Base-by-base conservation (phyloP, 1,140 invertebrate genomes). In the Drosophila prosaltans region DNA sequence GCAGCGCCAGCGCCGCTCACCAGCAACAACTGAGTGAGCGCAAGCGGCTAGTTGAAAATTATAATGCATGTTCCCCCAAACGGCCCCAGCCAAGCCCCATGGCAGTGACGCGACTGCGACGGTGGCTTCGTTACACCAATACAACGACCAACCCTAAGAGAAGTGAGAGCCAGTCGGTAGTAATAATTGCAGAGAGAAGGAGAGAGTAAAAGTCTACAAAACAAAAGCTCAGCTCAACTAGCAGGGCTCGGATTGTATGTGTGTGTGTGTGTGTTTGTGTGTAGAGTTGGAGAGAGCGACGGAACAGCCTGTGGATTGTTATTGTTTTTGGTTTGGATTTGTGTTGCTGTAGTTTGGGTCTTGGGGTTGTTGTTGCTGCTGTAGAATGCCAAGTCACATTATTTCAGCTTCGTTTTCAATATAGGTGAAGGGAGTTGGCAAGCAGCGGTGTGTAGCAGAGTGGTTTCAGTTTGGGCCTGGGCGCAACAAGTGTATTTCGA, bases 401-500 rank as follows among this genome's bases (percentile, higher is more conserved):
- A 63, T 71, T 76, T 79, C 76, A 67, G 72, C 76, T 79, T 79
- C 73, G 76, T 79, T 79, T 79, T 79, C 76, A 76, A 76, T 79
- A 79, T 62, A 24, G 32, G 57, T 11, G 28, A 24, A 59, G 16
- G 32, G 32, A 36, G 36, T 6, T 39, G 57, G 45, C 41, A 57
- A 6, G 28, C 8, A 32, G 54, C 54, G 54, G 48, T 9, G 58
- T 36, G 0, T 36, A 36, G 32, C 32, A 39, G 43, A 32, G 66
- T 21, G 70, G 40, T 41, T 16, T 40, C 66, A 36, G 60, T 60
- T 64, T 24, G 58, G 48, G 69, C 70, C 67, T 78, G 84, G 78
- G 71, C 84, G 85, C 84, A 88, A 88, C 84, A 88, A 88, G 84
- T 88, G 85, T 84, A 88, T 88, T 86, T 80, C 65, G 81, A 71